Percentiles rank a stretch among this genome's conserved stretches.
These are phyloP conservation scores for Athalia cordata DNA, from an alignment of 2,888 invertebrate genomes.

Conservation along the genomic window DNA sequence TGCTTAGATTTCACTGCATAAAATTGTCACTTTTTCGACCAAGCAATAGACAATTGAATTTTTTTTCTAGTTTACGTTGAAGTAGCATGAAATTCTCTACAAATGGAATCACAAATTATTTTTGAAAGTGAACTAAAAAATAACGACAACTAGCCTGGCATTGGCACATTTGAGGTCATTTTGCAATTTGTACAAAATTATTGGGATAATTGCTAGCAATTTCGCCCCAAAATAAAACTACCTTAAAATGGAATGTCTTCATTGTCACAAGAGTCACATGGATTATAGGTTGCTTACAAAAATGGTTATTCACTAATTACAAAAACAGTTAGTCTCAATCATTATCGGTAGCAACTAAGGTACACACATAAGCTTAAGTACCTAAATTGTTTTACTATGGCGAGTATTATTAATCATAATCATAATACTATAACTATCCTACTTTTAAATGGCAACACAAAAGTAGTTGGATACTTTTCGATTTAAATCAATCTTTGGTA, in stretches of 20 bases:
- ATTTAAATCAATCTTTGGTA: conserved; percentile 24
- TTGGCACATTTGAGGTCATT: conserved; percentile 42
- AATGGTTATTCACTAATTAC: conserved; percentile 28
- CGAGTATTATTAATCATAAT: conserved; percentile 5
- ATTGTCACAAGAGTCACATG: conserved; percentile 26
- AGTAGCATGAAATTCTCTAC: conserved; percentile 3
- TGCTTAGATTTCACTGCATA: conserved; percentile 11
- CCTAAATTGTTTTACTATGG: background rate
- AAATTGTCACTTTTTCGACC: background rate
- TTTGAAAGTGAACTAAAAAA: conserved; percentile 11
- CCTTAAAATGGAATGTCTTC: conserved; percentile 33
- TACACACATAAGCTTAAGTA: background rate
- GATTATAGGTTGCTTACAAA: conserved; percentile 27
- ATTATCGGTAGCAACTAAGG: conserved; percentile 21
- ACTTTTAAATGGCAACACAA: conserved; percentile 8
- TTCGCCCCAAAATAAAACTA: conserved; percentile 31
- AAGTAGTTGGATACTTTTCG: background rate
- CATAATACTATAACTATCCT: background rate
- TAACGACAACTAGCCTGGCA: conserved; percentile 24
- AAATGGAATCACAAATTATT: conserved; percentile 35
- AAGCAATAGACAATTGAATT: conserved; percentile 18
- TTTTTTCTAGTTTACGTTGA: background rate
- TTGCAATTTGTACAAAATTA: conserved; percentile 33
- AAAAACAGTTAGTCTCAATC: conserved; percentile 24
- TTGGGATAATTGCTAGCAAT: conserved; percentile 25